Conservation (phyloP, 2,113 vertebrate genomes). For the Limnothrissa miodon region DNA sequence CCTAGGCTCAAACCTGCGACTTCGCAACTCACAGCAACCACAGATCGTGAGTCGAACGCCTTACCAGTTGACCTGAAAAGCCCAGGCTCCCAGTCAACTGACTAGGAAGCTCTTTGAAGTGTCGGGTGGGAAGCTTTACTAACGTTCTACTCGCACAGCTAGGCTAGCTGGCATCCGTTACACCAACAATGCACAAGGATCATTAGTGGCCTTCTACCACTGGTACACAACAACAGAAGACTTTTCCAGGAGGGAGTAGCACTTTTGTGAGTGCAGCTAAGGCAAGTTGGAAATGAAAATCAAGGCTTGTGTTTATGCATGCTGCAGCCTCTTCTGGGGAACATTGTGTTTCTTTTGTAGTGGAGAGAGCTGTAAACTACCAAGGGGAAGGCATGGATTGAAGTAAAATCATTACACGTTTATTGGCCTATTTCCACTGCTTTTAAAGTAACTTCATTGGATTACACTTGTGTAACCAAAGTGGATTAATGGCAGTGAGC, state of each 20-base stretch:
- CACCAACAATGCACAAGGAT: neutral
- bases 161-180: too few species aligned
- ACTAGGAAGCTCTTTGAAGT: too few species aligned
- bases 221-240: neutral
- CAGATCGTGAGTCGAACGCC: too few species aligned
- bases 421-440: slow-evolving; percentile 11
- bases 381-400: neutral
- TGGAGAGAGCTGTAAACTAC: neutral
- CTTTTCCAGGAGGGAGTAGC: slow-evolving; percentile 4
- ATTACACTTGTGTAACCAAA: neutral
- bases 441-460: neutral
- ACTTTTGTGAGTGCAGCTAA: neutral
- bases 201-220: neutral
- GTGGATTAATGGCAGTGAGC: neutral
- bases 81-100: too few species aligned
- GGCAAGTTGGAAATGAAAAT: neutral
- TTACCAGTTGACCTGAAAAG: too few species aligned
- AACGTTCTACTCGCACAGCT: too few species aligned
- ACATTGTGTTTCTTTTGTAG: neutral
- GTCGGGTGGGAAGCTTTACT: too few species aligned
- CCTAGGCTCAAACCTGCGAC: too few species aligned
- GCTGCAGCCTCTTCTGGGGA: neutral
- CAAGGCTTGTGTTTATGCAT: neutral
- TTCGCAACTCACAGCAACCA: too few species aligned
- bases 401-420: slow-evolving; percentile 7